phyloP scores from a whole-genome alignment of 1,140 invertebrate genomes.

The Pseudomyrmex sp. region DNA sequence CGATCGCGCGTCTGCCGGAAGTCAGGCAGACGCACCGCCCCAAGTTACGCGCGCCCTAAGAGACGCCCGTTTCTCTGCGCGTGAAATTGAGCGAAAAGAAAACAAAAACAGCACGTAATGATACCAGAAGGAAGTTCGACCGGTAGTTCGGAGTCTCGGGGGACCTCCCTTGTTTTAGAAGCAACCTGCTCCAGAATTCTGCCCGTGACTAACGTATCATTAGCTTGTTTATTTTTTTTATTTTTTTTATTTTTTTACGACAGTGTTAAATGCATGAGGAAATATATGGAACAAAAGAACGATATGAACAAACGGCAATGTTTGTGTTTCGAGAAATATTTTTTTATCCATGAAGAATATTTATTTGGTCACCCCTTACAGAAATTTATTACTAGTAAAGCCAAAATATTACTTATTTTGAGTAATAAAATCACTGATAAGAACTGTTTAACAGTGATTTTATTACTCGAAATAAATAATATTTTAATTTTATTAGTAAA shows the following conservation, averaged over 20 bases:
- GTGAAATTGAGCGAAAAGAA: conserved; percentile 64
- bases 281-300: neutral
- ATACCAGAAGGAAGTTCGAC: conserved; percentile 26
- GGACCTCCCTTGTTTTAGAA: conserved; percentile 14
- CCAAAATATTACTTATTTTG: too few relatives aligned
- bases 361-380: too few relatives aligned
- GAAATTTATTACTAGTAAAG: too few relatives aligned
- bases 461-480: too few relatives aligned
- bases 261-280: neutral
- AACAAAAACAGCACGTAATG: conserved; percentile 44
- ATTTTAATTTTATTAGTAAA: too few relatives aligned
- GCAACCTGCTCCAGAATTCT: conserved; percentile 12
- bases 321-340: conserved; percentile 13
- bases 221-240: conserved; percentile 34
- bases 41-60: conserved; percentile 8
- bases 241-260: conserved; percentile 44
- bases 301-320: neutral
- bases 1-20: conserved; percentile 63
- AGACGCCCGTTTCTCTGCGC: conserved; percentile 43
- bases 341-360: neutral
- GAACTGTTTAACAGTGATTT: too few relatives aligned
- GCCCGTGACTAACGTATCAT: conserved; percentile 59
- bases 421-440: too few relatives aligned
- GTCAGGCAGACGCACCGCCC: conserved; percentile 65
- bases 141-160: neutral